Evolutionary conservation across 2,888 invertebrate genomes (phyloP).

Genomic region (Alitta virens): DNA sequence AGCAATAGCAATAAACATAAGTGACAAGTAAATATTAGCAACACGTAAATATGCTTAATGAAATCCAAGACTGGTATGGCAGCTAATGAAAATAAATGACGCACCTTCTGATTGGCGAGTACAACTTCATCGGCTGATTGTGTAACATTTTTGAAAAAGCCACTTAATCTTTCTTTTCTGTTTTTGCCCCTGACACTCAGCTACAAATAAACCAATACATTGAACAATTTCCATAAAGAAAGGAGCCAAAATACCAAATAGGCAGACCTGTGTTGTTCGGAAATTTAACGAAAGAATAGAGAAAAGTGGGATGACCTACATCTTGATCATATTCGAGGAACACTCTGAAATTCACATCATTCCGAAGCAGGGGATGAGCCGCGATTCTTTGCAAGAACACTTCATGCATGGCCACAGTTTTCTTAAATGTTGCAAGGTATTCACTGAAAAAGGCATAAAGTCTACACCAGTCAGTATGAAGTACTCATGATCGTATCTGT

Average conservation of each 20-base stretch:
- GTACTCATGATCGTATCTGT: too few species aligned
- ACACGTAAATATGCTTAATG: too few species aligned
- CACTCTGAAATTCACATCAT: constrained; percentile 90
- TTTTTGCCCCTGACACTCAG: constrained; percentile 69
- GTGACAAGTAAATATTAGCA: too few species aligned
- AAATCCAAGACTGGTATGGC: too few species aligned
- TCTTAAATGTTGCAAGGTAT: constrained; percentile 98
- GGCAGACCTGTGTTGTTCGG: too few species aligned
- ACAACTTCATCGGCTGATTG: constrained; percentile 93
- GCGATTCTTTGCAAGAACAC: constrained; percentile 95
- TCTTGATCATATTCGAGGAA: constrained; percentile 95
- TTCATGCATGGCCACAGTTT: constrained; percentile 99
- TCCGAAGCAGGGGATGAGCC: constrained; percentile 86
- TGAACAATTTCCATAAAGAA: too few species aligned
- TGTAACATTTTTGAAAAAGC: constrained; percentile 76
- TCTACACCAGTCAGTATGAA: too few species aligned
- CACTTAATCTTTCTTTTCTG: constrained; percentile 84
- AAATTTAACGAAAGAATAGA: too few species aligned
- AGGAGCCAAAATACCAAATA: too few species aligned
- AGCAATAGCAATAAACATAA: too few species aligned
- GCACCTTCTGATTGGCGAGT: constrained; percentile 81
- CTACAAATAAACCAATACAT: constrained; percentile 47
- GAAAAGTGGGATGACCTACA: constrained; percentile 61
- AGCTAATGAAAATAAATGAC: too few species aligned
- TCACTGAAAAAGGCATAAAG: constrained; percentile 71